These are phyloP conservation scores for Bettongia penicillata DNA, from an alignment of 2,113 vertebrate genomes.

Conservation along the genomic window DNA sequence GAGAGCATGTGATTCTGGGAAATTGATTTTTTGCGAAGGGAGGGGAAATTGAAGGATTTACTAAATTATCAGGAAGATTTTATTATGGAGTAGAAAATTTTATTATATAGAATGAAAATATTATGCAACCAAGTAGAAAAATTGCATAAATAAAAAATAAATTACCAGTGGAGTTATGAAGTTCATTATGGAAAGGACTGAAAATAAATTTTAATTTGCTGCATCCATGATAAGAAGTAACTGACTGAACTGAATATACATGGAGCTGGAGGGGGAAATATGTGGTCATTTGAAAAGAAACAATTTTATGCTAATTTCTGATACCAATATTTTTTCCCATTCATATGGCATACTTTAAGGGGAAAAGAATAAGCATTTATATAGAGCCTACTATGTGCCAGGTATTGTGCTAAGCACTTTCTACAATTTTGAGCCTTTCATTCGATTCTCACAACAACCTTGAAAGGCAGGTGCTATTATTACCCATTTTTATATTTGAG, in stretches of 20 bases:
- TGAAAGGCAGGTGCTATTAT: not conserved
- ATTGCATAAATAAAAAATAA: constrained; percentile 52
- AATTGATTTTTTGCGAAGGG: constrained; percentile 4
- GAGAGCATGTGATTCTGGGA: constrained; percentile 5
- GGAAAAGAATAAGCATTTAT: not conserved
- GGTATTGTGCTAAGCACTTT: not conserved
- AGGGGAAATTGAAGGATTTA: constrained; percentile 13
- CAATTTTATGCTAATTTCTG: not conserved
- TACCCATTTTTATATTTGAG: not conserved
- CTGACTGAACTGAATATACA: constrained; percentile 13
- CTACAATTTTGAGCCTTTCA: not conserved
- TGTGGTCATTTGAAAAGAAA: not conserved
- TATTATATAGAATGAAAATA: constrained; percentile 39
- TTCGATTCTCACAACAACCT: not conserved
- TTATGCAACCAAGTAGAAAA: constrained; percentile 43
- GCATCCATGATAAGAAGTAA: not conserved
- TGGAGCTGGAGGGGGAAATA: constrained; percentile 34
- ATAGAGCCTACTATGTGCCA: not conserved
- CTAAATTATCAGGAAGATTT: constrained; percentile 4
- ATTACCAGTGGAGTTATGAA: constrained; percentile 27
- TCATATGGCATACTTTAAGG: not conserved
- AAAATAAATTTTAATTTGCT: not conserved
- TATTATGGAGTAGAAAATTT: constrained; percentile 38
- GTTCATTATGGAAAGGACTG: not conserved
- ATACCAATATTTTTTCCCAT: not conserved